These are phyloP conservation scores for Papilio polytes DNA, from an alignment of 1,140 invertebrate species.

Conservation along the genomic window DNA sequence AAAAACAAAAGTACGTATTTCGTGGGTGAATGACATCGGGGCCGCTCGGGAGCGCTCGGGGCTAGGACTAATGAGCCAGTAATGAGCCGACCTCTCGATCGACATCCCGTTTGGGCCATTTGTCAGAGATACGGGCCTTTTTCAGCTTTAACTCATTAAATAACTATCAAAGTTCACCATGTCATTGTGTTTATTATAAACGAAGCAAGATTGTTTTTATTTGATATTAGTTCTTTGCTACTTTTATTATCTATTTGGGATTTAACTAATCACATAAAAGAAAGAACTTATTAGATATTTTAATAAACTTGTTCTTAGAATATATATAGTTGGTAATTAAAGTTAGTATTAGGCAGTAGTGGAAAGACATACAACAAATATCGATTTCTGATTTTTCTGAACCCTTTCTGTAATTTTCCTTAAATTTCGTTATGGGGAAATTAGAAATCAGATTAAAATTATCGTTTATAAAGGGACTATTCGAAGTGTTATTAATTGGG, in stretches of 20 bases:
- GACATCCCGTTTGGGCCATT: conserved; percentile 57
- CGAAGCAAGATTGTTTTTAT: conserved; percentile 10
- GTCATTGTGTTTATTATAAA: conserved; percentile 48
- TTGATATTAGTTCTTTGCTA: conserved; percentile 10
- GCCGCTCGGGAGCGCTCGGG: conserved; percentile 46
- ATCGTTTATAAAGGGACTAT: too few species aligned
- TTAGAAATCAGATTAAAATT: too few species aligned
- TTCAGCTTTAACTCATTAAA: conserved; percentile 55
- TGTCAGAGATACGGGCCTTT: conserved; percentile 48
- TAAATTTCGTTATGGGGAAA: too few species aligned
- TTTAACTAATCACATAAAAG: not conserved
- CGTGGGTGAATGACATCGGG: conserved; percentile 58
- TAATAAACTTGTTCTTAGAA: not conserved
- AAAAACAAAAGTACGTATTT: conserved; percentile 66
- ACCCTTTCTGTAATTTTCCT: too few species aligned
- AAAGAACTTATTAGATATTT: not conserved
- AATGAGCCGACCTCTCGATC: conserved; percentile 62
- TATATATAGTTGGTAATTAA: not conserved
- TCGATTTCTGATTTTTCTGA: too few species aligned
- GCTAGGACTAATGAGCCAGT: conserved; percentile 65
- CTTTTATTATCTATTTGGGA: not conserved
- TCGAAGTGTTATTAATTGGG: too few species aligned
- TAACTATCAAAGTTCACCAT: conserved; percentile 55
- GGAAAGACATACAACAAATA: too few species aligned
- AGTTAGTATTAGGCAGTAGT: not conserved